Evolutionary conservation across 2,888 invertebrate species (phyloP).

Genomic region (Ptychoptera contaminata): DNA sequence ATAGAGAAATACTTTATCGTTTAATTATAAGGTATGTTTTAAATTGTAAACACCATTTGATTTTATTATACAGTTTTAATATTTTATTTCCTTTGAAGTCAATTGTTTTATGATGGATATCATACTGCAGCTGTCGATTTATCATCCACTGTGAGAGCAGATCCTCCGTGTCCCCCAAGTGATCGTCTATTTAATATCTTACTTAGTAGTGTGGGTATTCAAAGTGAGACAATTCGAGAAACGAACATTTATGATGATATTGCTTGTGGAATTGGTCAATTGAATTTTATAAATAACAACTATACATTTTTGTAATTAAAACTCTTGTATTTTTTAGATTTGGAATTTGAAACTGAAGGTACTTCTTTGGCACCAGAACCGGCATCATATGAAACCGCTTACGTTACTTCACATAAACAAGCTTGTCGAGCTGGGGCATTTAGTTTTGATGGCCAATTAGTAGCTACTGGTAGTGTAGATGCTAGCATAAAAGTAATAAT

Average conservation of each 20-base stretch:
- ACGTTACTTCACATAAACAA: slow-evolving; percentile 96
- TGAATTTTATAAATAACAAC: background rate
- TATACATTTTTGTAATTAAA: background rate
- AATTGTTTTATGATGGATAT: slow-evolving; percentile 94
- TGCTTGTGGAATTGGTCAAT: slow-evolving; percentile 21
- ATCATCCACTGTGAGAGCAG: slow-evolving; percentile 70
- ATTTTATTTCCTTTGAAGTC: slow-evolving; percentile 42
- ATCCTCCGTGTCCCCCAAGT: slow-evolving; percentile 90
- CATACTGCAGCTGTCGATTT: slow-evolving; percentile 80
- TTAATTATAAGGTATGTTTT: slow-evolving; percentile 73
- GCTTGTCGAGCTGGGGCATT: slow-evolving; percentile 93
- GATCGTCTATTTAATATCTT: slow-evolving; percentile 80
- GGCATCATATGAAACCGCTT: slow-evolving; percentile 94
- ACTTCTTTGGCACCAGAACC: slow-evolving; percentile 89
- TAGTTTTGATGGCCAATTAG: slow-evolving; percentile 84
- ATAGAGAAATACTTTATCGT: slow-evolving; percentile 74
- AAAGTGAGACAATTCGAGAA: slow-evolving; percentile 49
- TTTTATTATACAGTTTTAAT: background rate
- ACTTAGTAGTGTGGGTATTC: slow-evolving; percentile 52
- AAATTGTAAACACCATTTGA: slow-evolving; percentile 7
- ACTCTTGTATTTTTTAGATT: slow-evolving; percentile 39
- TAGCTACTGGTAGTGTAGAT: slow-evolving; percentile 96
- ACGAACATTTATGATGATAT: slow-evolving; percentile 27
- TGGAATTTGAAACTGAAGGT: slow-evolving; percentile 94
- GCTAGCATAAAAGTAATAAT: slow-evolving; percentile 88